Conservation (phyloP, 1,140 invertebrate species). For the Euglossa dilemma region DNA sequence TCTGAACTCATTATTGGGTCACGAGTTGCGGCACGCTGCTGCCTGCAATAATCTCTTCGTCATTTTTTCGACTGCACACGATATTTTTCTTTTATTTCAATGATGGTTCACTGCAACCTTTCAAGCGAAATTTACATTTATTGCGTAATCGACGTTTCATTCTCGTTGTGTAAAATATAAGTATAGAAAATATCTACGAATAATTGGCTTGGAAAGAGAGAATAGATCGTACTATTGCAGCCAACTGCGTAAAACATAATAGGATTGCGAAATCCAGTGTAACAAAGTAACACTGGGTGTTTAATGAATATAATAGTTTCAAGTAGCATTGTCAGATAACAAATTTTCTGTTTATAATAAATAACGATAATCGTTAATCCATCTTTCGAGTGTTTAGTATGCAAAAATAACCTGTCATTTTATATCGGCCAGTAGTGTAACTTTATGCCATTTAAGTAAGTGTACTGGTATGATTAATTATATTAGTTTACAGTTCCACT, state of each 20-base stretch:
- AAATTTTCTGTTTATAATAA: neutral
- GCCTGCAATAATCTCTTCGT: neutral
- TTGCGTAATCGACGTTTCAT: neutral
- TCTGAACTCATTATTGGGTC: conserved; percentile 23
- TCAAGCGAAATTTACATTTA: neutral
- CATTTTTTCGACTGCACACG: neutral
- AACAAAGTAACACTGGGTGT: neutral
- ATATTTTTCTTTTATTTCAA: neutral
- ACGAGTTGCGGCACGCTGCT: neutral
- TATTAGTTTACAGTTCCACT: no score
- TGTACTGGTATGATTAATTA: neutral
- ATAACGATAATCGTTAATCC: no score
- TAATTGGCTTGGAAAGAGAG: neutral
- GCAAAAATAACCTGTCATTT: neutral
- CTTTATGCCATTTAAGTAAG: neutral
- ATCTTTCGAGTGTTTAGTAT: neutral
- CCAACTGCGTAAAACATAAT: conserved; percentile 4
- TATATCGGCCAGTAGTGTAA: neutral
- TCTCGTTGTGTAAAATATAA: neutral
- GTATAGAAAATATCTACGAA: neutral
- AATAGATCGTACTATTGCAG: conserved; percentile 3
- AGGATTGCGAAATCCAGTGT: neutral
- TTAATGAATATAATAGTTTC: neutral
- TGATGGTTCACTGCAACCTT: neutral
- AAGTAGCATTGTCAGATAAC: neutral